Percentiles rank a stretch among this genome's conserved stretches.
Conservation (phyloP, 1,140 invertebrate species). For the Saxidomus purpurata region DNA sequence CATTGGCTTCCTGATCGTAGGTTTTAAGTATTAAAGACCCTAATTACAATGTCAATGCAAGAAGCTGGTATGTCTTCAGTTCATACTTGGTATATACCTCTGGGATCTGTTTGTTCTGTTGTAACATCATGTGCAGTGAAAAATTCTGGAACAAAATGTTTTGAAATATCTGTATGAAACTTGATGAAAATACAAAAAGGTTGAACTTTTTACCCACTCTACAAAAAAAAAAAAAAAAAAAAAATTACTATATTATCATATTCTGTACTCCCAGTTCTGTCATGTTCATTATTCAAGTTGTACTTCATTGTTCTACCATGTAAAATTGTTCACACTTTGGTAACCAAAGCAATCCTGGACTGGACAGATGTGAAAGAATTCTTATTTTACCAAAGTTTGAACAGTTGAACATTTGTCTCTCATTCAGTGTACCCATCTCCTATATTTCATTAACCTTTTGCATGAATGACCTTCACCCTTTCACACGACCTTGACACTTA, state of each 20-base stretch:
- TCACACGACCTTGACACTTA: constrained; percentile 29
- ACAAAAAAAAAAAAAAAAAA: too few relatives aligned
- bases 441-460: constrained; percentile 38
- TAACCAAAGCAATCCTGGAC: not conserved
- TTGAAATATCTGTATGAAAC: too few relatives aligned
- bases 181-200: too few relatives aligned
- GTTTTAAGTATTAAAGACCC: too few relatives aligned
- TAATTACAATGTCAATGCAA: too few relatives aligned
- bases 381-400: constrained; percentile 24
- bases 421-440: constrained; percentile 4
- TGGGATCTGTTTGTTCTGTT: not conserved
- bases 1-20: too few relatives aligned
- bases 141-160: not conserved
- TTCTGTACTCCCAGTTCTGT: too few relatives aligned
- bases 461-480: constrained; percentile 29
- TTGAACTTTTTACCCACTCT: too few relatives aligned
- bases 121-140: constrained; percentile 2
- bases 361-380: not conserved
- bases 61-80: not conserved
- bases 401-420: not conserved
- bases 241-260: too few relatives aligned
- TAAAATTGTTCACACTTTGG: constrained; percentile 6
- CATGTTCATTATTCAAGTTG: not conserved
- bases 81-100: too few relatives aligned
- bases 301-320: constrained; percentile 4